A percentile compares a stretch with the other conserved stretches of the same genome.
phyloP scores from a whole-genome alignment of 2,113 vertebrate genomes.

The Apodemus sylvaticus region DNA sequence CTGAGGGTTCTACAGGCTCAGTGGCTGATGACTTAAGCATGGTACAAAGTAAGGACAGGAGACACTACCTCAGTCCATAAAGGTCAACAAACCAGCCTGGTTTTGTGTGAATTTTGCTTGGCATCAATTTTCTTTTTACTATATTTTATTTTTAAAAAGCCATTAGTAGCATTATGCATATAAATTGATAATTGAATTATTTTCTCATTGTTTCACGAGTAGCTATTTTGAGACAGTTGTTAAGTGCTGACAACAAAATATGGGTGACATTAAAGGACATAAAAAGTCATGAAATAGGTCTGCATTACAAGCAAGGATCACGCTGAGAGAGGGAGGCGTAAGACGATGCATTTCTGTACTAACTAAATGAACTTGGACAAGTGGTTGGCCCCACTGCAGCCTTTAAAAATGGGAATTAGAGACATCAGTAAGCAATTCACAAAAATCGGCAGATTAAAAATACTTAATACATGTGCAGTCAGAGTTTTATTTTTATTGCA shows the following conservation, averaged over 20 bases:
- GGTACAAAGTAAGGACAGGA: neutral
- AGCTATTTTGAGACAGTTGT: neutral
- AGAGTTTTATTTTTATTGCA: neutral
- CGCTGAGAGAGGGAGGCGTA: neutral
- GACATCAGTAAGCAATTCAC: neutral
- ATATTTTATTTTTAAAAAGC: neutral
- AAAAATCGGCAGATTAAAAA: neutral
- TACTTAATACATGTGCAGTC: neutral
- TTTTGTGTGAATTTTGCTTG: neutral
- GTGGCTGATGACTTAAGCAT: neutral
- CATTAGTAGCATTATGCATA: neutral
- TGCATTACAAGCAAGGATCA: neutral
- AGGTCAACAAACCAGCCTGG: neutral
- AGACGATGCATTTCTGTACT: neutral
- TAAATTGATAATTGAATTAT: neutral
- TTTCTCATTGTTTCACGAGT: conserved; percentile 1
- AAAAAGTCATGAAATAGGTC: neutral
- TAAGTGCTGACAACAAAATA: neutral
- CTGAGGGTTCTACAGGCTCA: neutral
- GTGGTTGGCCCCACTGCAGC: neutral
- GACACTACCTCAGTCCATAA: neutral
- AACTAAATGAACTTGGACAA: neutral
- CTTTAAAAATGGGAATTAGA: neutral
- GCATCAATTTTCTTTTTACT: neutral
- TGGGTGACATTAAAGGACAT: neutral